Evolutionary conservation across 2,888 invertebrate species (phyloP).

Genomic region (Petrophora chlorosata): DNA sequence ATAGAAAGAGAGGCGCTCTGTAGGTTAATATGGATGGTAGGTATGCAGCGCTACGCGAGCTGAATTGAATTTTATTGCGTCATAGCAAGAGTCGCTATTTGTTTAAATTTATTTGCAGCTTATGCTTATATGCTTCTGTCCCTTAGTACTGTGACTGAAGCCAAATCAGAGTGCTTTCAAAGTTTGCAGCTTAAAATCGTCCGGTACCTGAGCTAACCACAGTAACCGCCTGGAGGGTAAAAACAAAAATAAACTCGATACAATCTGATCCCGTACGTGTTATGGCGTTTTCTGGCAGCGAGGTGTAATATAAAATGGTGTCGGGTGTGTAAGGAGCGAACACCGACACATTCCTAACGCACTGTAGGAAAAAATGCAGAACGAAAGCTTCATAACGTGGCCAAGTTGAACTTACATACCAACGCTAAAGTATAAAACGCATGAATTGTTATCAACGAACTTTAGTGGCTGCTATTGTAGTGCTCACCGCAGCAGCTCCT

Average conservation of each 20-base stretch:
- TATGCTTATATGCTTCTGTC: too few relatives aligned
- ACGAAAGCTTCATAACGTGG: not conserved
- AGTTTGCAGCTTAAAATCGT: conserved; percentile 28
- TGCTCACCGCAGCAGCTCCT: too few relatives aligned
- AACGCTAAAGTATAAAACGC: not conserved
- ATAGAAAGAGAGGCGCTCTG: too few relatives aligned
- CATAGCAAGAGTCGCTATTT: too few relatives aligned
- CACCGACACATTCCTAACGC: conserved; percentile 64
- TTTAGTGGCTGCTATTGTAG: too few relatives aligned
- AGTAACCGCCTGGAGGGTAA: conserved; percentile 39
- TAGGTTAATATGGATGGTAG: too few relatives aligned
- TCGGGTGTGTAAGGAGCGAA: conserved; percentile 35
- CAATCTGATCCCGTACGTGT: conserved; percentile 50
- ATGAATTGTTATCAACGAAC: too few relatives aligned
- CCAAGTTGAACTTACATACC: not conserved
- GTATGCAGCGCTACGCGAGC: too few relatives aligned
- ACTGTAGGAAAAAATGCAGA: conserved; percentile 10
- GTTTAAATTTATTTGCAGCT: too few relatives aligned
- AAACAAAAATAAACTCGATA: conserved; percentile 43
- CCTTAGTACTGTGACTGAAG: too few relatives aligned
- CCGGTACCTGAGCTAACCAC: conserved; percentile 33
- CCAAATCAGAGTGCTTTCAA: conserved; percentile 11
- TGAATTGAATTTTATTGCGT: too few relatives aligned
- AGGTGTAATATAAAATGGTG: conserved; percentile 62
- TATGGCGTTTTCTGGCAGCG: conserved; percentile 51